These are phyloP conservation scores for Lepidocolaptes lacrymiger DNA, from an alignment of 2,797 vertebrate species.

Conservation along the genomic window DNA sequence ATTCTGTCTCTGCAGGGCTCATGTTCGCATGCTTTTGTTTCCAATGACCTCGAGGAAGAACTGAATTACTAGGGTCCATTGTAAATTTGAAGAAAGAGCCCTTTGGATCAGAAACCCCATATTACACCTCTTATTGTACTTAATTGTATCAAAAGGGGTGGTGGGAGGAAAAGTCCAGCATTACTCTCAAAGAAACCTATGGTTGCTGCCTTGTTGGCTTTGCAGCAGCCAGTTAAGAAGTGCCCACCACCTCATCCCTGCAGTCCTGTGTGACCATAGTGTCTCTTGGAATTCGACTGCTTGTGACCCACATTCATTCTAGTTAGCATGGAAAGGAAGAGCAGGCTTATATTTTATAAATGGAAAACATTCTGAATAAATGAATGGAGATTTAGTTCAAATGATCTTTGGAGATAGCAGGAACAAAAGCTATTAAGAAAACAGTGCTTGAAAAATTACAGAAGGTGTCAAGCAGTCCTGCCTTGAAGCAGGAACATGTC, in stretches of 20 bases:
- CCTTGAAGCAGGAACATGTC: conserved; percentile 19
- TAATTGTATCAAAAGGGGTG: background rate
- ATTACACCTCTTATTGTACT: background rate
- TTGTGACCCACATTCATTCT: background rate
- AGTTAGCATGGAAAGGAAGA: background rate
- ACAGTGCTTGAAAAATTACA: background rate
- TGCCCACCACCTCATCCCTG: background rate
- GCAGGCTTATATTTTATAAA: background rate
- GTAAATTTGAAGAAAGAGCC: background rate
- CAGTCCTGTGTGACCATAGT: background rate
- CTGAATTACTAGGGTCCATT: background rate
- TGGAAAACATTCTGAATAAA: background rate
- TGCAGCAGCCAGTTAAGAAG: background rate
- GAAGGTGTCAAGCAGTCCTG: background rate
- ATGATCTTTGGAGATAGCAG: background rate
- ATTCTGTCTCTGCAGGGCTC: background rate
- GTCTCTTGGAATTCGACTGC: background rate
- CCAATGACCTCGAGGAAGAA: background rate
- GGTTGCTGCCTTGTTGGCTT: background rate
- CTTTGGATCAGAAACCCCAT: background rate
- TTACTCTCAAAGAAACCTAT: background rate
- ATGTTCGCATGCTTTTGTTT: background rate
- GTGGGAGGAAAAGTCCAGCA: background rate
- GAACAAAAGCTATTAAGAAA: background rate
- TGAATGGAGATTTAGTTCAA: background rate